Evolutionary conservation across 2,113 vertebrate species (phyloP).

Genomic region (Clarias macrocephalus): DNA sequence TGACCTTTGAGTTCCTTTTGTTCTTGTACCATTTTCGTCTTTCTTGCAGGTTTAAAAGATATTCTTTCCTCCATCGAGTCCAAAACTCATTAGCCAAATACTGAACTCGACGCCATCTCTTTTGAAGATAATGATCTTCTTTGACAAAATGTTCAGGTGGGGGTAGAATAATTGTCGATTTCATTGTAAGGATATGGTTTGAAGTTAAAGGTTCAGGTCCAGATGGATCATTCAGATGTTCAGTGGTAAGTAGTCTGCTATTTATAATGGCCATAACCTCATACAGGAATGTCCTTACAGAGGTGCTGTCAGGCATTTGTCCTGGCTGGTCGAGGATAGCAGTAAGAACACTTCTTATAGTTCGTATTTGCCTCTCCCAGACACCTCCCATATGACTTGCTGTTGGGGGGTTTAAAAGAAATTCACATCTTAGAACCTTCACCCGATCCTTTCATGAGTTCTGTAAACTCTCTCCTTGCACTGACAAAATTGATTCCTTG

Average conservation of each 20-base stretch:
- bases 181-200: slow-evolving; percentile 2
- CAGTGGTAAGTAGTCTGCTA: slow-evolving; percentile 19
- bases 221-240: slow-evolving; percentile 10
- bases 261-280: background rate
- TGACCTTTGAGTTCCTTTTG: slow-evolving; percentile 27
- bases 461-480: background rate
- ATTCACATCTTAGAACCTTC: slow-evolving; percentile 15
- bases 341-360: slow-evolving; percentile 22
- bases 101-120: background rate
- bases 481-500: slow-evolving; percentile 27
- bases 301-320: background rate
- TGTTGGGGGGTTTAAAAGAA: slow-evolving; percentile 1
- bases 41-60: slow-evolving; percentile 25
- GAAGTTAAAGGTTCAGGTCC: slow-evolving; percentile 2
- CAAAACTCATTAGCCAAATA: slow-evolving; percentile 17
- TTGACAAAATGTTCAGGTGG: background rate
- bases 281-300: background rate
- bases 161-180: background rate
- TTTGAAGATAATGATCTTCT: slow-evolving; percentile 7
- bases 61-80: slow-evolving; percentile 3
- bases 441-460: background rate
- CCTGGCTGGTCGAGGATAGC: background rate
- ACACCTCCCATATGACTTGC: slow-evolving; percentile 16
- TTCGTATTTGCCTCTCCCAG: slow-evolving; percentile 36
- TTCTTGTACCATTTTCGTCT: slow-evolving; percentile 31